Base-by-base conservation (phyloP, 2,113 vertebrate species). In the Azemiops feae region DNA sequence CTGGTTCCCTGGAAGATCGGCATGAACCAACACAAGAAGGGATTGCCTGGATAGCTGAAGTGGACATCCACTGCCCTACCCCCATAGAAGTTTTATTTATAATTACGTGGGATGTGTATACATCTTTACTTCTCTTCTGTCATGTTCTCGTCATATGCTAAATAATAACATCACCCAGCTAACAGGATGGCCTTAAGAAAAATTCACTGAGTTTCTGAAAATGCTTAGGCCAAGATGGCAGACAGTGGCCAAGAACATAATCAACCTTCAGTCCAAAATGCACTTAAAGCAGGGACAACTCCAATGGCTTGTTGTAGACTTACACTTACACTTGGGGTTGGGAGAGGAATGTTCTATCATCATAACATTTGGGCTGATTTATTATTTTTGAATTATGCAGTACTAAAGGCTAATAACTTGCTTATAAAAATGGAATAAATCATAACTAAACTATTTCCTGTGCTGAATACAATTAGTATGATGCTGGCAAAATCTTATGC, bases 251-350 rank as follows among this genome's bases (percentile, higher is more conserved):
- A 93, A 60, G 30, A 86, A 93, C 39, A 86, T 90, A 85, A 89
- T 60, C 88, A 93, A 55, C 89, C 11, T 93, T 39, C 43, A 60
- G 74, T 85, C 69, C 88, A 90, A 93, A 58, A 90, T 55, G 90
- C 45, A 86, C 30, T 53, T 86, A 23, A 93, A 52, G 18, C 88
- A 86, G 23, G 22, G 22, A 60, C 22, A 7, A 39, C 12, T 89
- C 69, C 60, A 74, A 57, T 14, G n/a, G 20, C 27, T 86, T 90
- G n/a, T 25, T 23, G 23, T 89, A 55, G 16, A 45, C 16, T 34
- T 74, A 74, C 5, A 55, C 9, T 16, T 88, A 50, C 47, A 50
- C 8, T 50, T 50, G 47, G 2, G 47, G 58, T 30, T 60, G 8
- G 52, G n/a, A 4, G n/a, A 18, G 14, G 34, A 20, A 45, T n/a